Evolutionary conservation across 2,113 vertebrate species (phyloP).

Genomic region (Loxodonta africana): DNA sequence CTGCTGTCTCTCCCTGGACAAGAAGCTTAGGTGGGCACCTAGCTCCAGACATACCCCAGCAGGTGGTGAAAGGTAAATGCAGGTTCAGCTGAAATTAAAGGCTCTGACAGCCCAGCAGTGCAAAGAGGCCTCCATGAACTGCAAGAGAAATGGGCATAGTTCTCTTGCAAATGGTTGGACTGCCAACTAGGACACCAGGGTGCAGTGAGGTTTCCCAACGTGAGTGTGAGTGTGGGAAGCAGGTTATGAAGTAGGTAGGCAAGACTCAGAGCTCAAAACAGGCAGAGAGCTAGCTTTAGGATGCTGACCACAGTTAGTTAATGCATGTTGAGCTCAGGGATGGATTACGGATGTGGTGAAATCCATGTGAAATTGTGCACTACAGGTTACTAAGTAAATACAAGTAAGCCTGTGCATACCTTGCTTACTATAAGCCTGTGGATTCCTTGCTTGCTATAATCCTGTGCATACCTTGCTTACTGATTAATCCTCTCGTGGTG

Average conservation of each 20-base stretch:
- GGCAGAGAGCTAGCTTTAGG: neutral
- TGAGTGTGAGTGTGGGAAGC: neutral
- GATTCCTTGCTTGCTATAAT: too few relatives aligned
- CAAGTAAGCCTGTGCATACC: too few relatives aligned
- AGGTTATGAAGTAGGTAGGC: neutral
- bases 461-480: too few relatives aligned
- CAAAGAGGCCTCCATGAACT: neutral
- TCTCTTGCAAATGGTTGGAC: slow-evolving; percentile 22
- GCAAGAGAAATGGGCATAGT: neutral
- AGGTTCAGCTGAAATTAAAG: neutral
- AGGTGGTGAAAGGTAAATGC: neutral
- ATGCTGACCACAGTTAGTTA: neutral
- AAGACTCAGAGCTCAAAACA: neutral
- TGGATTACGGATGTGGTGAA: too few relatives aligned
- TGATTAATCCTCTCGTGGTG: too few relatives aligned
- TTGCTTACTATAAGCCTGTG: too few relatives aligned
- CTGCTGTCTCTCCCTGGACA: neutral
- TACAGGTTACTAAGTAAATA: too few relatives aligned
- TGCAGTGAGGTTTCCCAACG: neutral
- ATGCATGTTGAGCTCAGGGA: neutral
- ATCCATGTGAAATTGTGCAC: too few relatives aligned
- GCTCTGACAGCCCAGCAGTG: neutral
- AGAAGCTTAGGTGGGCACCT: neutral
- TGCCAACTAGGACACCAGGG: neutral
- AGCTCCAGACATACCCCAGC: neutral